Evolutionary conservation across 2,888 invertebrate genomes (phyloP), one percentile per base, ranked within the genome.

Genomic region (Amiota minor): DNA sequence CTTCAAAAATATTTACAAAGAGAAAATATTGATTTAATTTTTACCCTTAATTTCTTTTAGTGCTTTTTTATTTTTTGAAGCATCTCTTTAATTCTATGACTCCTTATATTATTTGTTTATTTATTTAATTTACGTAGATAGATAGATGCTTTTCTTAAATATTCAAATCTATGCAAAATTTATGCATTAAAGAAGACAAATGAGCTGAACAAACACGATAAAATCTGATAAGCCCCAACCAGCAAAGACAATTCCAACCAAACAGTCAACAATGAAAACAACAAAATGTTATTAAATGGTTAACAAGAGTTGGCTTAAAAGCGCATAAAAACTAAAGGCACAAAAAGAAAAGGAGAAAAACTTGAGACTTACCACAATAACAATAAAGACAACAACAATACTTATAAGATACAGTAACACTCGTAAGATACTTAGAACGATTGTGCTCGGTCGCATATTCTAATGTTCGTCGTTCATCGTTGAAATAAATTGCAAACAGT

Each of bases 401-500:
- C n/a, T 18, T 1, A 16, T 9, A 18, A 59, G 20, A 59, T 4
- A 59, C 23, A 23, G n/a, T 20, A 18, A 59, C n/a, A 53, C 16
- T 12, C 8, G 53, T 16, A 12, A 65, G 10, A 46, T 11, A 72
- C 71, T 46, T 35, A 18, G 72, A 59, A 70, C 65, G 71, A 70
- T 68, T 76, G 72, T 56, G 68, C 56, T 73, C 71, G 55, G 35
- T 35, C 35, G 35, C 35, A 6, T 35, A 35, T 18, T 72, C 74
- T 74, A 71, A 77, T 72, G 11, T 72, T 75, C 70, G 69, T 69
- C 59, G 49, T 35, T 35, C 35, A 35, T 35, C 35, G 67, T 59
- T 75, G 64, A 72, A 61, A 68, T 61, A 72, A 72, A 72, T 72
- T 68, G 72, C 68, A 56, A 61, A 20, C 18, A 56, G 75, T 77